Base-by-base conservation (phyloP, 2,113 vertebrate species). In the Anser brachyrhynchus region DNA sequence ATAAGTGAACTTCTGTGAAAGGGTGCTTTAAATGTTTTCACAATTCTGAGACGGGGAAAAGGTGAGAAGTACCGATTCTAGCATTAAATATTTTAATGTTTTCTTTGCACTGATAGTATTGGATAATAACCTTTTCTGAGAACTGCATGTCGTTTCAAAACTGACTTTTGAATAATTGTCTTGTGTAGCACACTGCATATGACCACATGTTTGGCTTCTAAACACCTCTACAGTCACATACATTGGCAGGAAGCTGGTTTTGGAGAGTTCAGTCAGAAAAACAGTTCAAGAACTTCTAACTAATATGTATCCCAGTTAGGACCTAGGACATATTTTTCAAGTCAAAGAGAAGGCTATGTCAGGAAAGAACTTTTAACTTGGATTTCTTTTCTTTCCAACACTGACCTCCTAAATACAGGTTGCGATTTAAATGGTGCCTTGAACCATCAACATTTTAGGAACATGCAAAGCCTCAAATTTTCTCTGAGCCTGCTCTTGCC, bases 191-290 rank as follows among this genome's bases (percentile, higher is more conserved):
- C 51, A n/a, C 49, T 81, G 58, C 51, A 39, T 74, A 10, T 59
- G 57, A 76, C 41, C 17, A 29, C 39, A 25, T 57, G 16, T 71
- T 93, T 95, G 87, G 64, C 67, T 92, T 84, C 72, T 66, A 26
- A 93, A 67, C 35, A 58, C 71, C 31, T 62, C 41, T 69, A 6
- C n/a, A 77, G 58, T 90, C 57, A 46, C 35, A 65, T 29, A 43
- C 26, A 6, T 61, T 92, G 90, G 52, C 78, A 90, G 51, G 51
- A 77, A 91, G 37, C 23, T 84, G 91, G 19, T 82, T 39, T 77
- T 92, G 70, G 77, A 71, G 52, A 95, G 88, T 87, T 95, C 61
- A 64, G 64, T 70, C 66, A 96, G 90, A 69, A 95, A 80, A 96
- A 66, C 44, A 26, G 83, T 49, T 54, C 31, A 92, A 49, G 95